These are phyloP conservation scores for Alviniconcha strummeri DNA, from an alignment of 2,888 invertebrate genomes.

Conservation along the genomic window DNA sequence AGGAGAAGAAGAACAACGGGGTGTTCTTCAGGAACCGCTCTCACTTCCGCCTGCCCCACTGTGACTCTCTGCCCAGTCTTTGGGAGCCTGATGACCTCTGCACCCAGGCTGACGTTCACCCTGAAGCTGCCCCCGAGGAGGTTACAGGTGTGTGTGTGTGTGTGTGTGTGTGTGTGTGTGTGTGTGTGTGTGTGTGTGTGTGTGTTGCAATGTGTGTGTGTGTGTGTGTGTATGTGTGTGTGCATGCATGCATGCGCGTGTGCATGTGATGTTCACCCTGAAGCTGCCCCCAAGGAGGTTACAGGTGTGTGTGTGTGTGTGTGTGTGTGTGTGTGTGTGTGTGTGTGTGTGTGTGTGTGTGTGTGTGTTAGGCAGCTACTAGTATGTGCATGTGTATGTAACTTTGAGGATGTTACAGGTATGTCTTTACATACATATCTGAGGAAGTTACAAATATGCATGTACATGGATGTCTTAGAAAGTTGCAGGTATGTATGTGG, in stretches of 20 bases:
- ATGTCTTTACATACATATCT: no score
- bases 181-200: background rate
- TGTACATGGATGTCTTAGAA: no score
- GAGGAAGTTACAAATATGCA: no score
- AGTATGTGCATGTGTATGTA: background rate
- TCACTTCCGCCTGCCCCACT: conserved; percentile 91
- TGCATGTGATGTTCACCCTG: conserved; percentile 79
- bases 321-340: background rate
- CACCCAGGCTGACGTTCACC: conserved; percentile 87
- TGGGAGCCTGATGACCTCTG: conserved; percentile 81
- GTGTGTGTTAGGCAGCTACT: no score
- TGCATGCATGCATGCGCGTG: background rate
- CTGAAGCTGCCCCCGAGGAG: conserved; percentile 1
- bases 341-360: background rate
- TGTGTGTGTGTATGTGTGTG: background rate
- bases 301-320: conserved; percentile 20
- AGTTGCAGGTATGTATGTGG: no score
- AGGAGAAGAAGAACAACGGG: conserved; percentile 87
- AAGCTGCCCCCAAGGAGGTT: conserved; percentile 18
- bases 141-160: conserved; percentile 27
- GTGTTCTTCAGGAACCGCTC: conserved; percentile 87
- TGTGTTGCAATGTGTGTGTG: background rate
- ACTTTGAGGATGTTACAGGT: no score
- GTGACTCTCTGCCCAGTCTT: conserved; percentile 85
- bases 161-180: background rate